Conservation (phyloP, 2,113 vertebrate species). For the Thryonomys swinderianus region DNA sequence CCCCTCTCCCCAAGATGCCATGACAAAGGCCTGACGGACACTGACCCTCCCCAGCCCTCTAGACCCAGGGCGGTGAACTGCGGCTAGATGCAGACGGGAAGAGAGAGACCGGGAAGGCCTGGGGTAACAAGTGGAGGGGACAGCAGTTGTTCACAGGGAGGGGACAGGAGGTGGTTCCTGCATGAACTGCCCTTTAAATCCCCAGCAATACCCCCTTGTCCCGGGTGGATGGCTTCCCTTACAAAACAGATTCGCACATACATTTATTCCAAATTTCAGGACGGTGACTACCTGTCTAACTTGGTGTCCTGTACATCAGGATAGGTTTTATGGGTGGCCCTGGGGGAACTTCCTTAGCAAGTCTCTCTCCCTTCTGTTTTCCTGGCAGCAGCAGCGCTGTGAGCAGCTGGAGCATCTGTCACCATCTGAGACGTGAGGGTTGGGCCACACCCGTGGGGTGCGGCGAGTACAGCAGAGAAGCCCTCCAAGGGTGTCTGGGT, state of each 20-base stretch:
- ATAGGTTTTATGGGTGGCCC: not conserved
- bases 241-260: conserved; percentile 8
- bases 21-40: not conserved
- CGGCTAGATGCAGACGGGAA: not conserved
- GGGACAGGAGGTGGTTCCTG: not conserved
- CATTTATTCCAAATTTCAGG: not conserved
- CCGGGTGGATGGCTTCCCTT: not conserved
- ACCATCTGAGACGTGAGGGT: not conserved
- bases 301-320: not conserved
- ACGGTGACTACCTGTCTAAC: not conserved
- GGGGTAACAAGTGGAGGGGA: not conserved
- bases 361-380: not conserved
- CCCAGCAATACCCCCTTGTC: not conserved
- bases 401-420: not conserved
- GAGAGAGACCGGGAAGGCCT: not conserved
- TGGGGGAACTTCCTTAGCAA: not conserved
- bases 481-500: not conserved
- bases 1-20: not conserved
- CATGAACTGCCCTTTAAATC: not conserved
- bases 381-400: not conserved
- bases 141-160: not conserved
- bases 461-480: not conserved
- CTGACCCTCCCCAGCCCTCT: no score
- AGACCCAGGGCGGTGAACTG: not conserved
- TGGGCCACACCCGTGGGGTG: not conserved